These are phyloP conservation scores for Marronus borbonicus DNA, from an alignment of 2,888 invertebrate species.

Conservation along the genomic window DNA sequence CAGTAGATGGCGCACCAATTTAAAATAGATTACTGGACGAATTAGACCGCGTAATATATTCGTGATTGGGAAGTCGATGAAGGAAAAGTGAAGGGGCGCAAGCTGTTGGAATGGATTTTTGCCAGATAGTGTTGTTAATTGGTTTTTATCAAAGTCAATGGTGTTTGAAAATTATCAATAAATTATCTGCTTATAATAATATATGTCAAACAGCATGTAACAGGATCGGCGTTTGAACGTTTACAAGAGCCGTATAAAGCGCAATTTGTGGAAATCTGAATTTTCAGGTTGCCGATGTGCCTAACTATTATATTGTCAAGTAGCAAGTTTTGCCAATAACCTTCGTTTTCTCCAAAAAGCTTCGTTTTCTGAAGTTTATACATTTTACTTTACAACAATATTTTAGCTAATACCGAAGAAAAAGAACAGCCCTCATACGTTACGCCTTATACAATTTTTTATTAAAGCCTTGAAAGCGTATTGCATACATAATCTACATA, in stretches of 20 bases:
- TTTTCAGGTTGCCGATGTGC: no score
- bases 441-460: not conserved
- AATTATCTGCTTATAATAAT: no score
- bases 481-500: not conserved
- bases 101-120: not conserved
- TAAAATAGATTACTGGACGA: slow-evolving; percentile 24
- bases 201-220: no score
- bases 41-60: slow-evolving; percentile 12
- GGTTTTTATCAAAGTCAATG: no score
- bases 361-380: no score
- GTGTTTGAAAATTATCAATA: not conserved
- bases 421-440: not conserved
- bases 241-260: no score
- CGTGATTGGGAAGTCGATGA: not conserved
- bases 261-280: no score
- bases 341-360: no score
- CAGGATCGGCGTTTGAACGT: no score
- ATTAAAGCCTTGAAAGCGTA: not conserved
- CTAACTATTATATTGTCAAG: no score
- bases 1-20: slow-evolving; percentile 18
- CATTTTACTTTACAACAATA: not conserved
- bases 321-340: no score
- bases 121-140: no score
- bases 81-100: not conserved
- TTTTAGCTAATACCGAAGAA: not conserved